These are phyloP conservation scores for Cistogaster globosa DNA, from an alignment of 2,888 invertebrate species.

Conservation along the genomic window DNA sequence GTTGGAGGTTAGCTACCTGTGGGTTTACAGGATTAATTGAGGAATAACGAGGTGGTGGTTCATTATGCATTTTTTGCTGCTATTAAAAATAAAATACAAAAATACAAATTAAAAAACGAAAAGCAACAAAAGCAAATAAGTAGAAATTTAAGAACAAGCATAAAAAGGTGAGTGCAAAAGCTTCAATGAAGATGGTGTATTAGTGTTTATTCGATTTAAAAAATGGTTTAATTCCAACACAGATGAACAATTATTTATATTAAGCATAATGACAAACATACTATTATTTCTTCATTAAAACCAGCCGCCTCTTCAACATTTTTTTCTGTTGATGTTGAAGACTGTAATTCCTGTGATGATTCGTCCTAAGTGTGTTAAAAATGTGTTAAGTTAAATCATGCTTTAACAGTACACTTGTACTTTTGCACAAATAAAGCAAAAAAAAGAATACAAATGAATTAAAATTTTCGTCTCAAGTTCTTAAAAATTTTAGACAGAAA, in stretches of 20 bases:
- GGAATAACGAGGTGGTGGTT: constrained; percentile 83
- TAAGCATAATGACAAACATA: constrained; percentile 82
- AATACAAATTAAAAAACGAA: too few relatives aligned
- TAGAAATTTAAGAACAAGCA: constrained; percentile 4
- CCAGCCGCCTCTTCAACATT: constrained; percentile 89
- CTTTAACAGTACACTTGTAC: background rate
- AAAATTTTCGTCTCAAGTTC: too few relatives aligned
- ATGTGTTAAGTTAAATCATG: constrained; percentile 74
- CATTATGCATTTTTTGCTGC: constrained; percentile 78
- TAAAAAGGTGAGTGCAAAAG: constrained; percentile 11
- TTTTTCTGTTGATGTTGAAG: constrained; percentile 85
- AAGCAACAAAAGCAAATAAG: constrained; percentile 40
- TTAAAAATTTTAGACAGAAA: too few relatives aligned
- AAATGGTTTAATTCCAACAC: constrained; percentile 35
- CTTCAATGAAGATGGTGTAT: background rate
- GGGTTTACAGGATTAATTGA: constrained; percentile 82
- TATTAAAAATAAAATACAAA: constrained; percentile 73
- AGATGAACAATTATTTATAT: constrained; percentile 6
- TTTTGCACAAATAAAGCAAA: too few relatives aligned
- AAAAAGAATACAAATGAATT: too few relatives aligned
- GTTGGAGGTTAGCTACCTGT: constrained; percentile 78
- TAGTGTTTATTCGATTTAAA: constrained; percentile 14
- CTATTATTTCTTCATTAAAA: constrained; percentile 89
- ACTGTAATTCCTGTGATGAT: constrained; percentile 28
- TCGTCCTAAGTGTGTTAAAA: constrained; percentile 44